Evolutionary conservation across 1,140 invertebrate genomes (phyloP).

Genomic region (Frieseomelitta varia): DNA sequence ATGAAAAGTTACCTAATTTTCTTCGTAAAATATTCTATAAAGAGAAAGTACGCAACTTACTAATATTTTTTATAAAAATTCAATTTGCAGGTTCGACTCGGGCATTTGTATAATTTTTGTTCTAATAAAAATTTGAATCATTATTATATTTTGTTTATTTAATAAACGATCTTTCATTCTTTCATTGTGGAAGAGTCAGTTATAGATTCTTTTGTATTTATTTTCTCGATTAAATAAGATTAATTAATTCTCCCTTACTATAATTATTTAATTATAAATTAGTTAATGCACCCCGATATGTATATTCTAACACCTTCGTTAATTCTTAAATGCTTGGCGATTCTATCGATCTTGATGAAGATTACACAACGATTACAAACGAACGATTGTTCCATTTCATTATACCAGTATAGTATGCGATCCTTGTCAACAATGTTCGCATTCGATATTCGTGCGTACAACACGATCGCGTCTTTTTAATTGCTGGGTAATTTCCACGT

Average conservation of each 20-base stretch:
- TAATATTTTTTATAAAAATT: neutral
- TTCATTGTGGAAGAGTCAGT: neutral
- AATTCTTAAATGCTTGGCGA: neutral
- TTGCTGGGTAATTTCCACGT: neutral
- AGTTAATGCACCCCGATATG: neutral
- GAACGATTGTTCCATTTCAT: neutral
- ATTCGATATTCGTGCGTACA: neutral
- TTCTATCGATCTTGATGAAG: neutral
- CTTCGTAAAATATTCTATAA: neutral
- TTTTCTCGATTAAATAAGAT: neutral
- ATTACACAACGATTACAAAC: no score
- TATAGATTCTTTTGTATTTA: neutral
- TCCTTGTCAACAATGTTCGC: neutral
- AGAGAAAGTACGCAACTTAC: no score
- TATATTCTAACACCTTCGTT: neutral
- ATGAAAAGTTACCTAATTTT: no score
- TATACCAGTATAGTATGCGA: neutral
- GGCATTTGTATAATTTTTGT: neutral
- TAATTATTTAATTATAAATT: neutral
- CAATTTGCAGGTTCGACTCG: neutral
- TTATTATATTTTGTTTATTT: neutral
- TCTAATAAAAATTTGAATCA: neutral
- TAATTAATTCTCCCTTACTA: neutral
- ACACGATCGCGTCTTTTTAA: neutral
- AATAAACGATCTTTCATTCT: neutral